A percentile compares a stretch with the other conserved stretches of the same genome.
Evolutionary conservation across 2,113 vertebrate species (phyloP).

Genomic region (Hemicordylus capensis): DNA sequence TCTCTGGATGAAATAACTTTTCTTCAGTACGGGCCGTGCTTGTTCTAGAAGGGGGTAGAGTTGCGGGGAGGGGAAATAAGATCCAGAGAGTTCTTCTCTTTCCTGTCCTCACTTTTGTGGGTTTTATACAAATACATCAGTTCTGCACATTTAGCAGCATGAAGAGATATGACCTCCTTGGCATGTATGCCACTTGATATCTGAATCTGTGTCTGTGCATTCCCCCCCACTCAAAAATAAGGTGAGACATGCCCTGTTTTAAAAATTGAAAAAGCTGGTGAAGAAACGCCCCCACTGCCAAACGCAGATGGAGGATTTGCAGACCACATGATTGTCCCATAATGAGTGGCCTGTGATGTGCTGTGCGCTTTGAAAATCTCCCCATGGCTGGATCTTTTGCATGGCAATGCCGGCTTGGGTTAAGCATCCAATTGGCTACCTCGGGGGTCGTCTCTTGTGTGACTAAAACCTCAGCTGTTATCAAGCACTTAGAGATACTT

Average conservation of each 20-base stretch:
- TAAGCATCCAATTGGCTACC: slow-evolving; percentile 12
- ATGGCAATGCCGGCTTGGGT: neutral
- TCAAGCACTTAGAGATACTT: slow-evolving; percentile 4
- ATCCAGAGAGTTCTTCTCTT: neutral
- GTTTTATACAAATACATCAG: neutral
- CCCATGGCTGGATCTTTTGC: slow-evolving; percentile 6
- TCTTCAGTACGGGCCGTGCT: neutral
- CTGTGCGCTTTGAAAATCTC: neutral
- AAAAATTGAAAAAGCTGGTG: neutral
- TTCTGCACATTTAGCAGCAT: too few species aligned
- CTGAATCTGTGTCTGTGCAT: neutral
- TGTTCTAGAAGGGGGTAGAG: neutral
- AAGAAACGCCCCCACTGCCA: neutral
- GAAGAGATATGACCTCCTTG: neutral
- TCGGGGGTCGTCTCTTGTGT: neutral
- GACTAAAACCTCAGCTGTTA: slow-evolving; percentile 18
- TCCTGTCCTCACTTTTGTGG: neutral
- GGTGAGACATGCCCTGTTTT: neutral
- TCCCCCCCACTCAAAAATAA: too few species aligned
- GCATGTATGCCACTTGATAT: neutral
- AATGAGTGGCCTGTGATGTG: neutral
- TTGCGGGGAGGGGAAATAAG: neutral
- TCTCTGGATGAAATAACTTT: neutral
- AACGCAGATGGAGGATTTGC: neutral
- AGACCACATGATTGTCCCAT: neutral